Evolutionary conservation across 2,113 vertebrate genomes (phyloP), one percentile per base, ranked within the genome.

Genomic region (Verasper variegatus): DNA sequence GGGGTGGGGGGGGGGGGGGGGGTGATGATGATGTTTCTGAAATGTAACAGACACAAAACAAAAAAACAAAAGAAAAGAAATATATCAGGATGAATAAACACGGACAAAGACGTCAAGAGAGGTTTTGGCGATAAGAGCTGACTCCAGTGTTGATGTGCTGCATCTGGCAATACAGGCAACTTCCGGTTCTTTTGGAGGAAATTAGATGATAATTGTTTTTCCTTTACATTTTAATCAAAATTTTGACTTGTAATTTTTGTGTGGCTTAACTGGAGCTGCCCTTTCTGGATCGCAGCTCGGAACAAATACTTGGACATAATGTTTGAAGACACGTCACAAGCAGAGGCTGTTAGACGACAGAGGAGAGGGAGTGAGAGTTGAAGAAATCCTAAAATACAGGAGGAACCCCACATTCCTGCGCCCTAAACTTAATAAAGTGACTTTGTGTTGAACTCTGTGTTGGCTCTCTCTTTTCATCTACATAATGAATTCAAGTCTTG

Each of bases 351-450:
- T 49, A 18, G 62, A 66, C 15, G 63, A 27, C 64, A n/a, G 45
- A 66, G 17, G 24, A 27, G 23, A 51, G 26, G 26, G 15, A 66
- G 64, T 0, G 45, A 66, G 64, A 35, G 49, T 1, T 52, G 63
- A 66, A 65, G 45, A 63, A 15, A 27, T 67, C 71, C n/a, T 57
- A 71, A 42, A 42, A 71, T 68, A 49, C 68, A 76, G 62, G 24
- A 69, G 18, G 70, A 72, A 59, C 70, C 68, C 72, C 37, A 21
- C 71, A 66, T 76, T 83, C 54, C 47, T 80, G 58, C 82, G 3
- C 83, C 64, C 65, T 45, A 58, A 85, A 75, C 78, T 73, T 82
- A 92, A 92, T 93, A 93, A 92, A 93, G 85, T 90, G 81, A 88
- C 70, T 91, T 86, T 90, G 84, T 91, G 86, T 88, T 92, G 74